Evolutionary conservation across 2,113 vertebrate species (phyloP).

Genomic region (Labeo rohita): DNA sequence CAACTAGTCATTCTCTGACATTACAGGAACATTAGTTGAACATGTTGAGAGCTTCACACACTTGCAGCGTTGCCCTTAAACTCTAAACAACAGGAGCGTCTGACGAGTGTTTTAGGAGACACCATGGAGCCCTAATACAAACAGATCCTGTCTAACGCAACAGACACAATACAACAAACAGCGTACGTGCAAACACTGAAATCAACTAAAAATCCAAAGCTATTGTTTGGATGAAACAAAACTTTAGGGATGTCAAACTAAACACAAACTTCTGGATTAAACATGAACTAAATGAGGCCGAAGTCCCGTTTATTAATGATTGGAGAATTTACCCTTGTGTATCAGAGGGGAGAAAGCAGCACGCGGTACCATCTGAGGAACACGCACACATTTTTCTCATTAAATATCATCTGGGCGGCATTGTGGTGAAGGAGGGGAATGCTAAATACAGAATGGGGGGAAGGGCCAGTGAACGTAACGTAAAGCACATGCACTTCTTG

Average conservation of each 20-base stretch:
- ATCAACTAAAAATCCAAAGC: background rate
- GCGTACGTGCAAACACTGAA: background rate
- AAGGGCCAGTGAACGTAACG: conserved; percentile 62
- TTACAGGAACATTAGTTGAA: background rate
- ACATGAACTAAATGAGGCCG: background rate
- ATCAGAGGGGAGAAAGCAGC: background rate
- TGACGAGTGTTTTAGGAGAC: conserved; percentile 15
- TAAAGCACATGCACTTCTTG: conserved; percentile 70
- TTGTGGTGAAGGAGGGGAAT: conserved; percentile 40
- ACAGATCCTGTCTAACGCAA: background rate
- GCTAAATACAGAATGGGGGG: conserved; percentile 42
- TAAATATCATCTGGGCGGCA: conserved; percentile 21
- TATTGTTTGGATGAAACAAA: conserved; percentile 2
- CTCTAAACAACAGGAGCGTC: background rate
- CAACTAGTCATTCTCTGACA: conserved; percentile 27
- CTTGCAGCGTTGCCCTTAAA: background rate
- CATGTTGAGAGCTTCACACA: background rate
- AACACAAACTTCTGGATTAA: background rate
- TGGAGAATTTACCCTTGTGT: background rate
- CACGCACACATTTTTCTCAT: conserved; percentile 23
- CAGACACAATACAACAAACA: background rate
- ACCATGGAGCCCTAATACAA: conserved; percentile 16
- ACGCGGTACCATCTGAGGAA: background rate
- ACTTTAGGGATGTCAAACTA: background rate
- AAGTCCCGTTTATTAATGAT: conserved; percentile 11